Percentiles rank a stretch among this genome's conserved stretches.
Conservation (phyloP, 2,888 invertebrate genomes). For the Agrochola litura region DNA sequence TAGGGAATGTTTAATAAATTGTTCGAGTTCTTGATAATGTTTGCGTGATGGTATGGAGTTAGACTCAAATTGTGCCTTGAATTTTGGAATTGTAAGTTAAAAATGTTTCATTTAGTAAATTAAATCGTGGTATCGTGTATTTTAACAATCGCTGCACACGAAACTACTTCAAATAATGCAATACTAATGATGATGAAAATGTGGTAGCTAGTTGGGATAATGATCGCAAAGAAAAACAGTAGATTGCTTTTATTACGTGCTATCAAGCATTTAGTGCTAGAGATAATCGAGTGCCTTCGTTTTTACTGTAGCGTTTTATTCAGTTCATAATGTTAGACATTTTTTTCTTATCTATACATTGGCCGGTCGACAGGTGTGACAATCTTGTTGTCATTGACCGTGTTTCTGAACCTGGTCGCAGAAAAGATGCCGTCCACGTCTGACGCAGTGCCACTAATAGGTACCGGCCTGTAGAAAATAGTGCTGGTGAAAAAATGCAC, state of each 20-base stretch:
- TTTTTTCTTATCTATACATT: constrained; percentile 40
- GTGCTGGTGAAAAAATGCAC: constrained; percentile 62
- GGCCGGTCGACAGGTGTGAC: constrained; percentile 96
- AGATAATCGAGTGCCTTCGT: constrained; percentile 11
- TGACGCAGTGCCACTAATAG: constrained; percentile 96
- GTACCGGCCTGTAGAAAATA: constrained; percentile 85
- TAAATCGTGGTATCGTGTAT: background rate
- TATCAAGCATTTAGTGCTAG: constrained; percentile 13
- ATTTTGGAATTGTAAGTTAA: background rate
- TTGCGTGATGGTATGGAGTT: constrained; percentile 26
- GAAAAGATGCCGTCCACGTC: constrained; percentile 98
- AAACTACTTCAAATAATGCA: constrained; percentile 18
- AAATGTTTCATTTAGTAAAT: background rate
- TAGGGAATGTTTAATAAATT: constrained; percentile 39
- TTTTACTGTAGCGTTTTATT: background rate
- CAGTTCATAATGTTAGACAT: constrained; percentile 4
- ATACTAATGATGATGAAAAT: constrained; percentile 23
- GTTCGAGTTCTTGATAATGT: constrained; percentile 44
- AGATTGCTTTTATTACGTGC: constrained; percentile 12
- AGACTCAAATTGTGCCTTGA: background rate
- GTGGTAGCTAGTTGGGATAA: constrained; percentile 11
- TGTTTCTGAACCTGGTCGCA: constrained; percentile 96
- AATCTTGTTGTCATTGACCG: constrained; percentile 96
- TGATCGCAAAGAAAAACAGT: constrained; percentile 14
- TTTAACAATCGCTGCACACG: constrained; percentile 7